phyloP scores from a whole-genome alignment of 2,797 vertebrate genomes.

The Molossus alvarezi region DNA sequence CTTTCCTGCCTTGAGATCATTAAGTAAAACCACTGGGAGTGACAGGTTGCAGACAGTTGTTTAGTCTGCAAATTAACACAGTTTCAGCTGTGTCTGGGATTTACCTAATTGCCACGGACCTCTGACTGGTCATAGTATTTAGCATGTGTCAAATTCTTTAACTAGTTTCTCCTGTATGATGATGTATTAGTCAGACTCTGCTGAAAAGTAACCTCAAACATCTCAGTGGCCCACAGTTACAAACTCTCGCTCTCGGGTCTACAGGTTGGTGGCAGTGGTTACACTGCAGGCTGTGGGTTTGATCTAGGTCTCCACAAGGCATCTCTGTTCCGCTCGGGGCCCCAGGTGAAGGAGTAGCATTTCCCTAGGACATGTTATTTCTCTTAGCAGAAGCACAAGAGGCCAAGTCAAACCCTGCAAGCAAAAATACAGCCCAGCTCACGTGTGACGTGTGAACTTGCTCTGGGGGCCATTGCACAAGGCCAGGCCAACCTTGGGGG shows the following conservation, averaged over 20 bases:
- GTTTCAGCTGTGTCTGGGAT: background rate
- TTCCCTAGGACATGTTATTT: background rate
- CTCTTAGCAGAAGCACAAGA: background rate
- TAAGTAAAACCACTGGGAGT: background rate
- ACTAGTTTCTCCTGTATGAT: background rate
- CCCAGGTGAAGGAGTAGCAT: background rate
- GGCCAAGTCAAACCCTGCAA: background rate
- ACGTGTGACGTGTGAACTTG: rapidly evolving
- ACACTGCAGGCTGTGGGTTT: background rate
- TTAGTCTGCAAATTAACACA: background rate
- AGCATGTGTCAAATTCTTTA: background rate
- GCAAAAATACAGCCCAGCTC: background rate
- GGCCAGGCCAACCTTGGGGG: background rate
- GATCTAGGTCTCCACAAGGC: background rate
- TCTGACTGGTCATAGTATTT: background rate
- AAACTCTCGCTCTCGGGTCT: background rate
- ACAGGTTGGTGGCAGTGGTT: too few species aligned
- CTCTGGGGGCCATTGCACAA: background rate
- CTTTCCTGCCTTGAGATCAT: background rate
- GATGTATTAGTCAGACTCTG: background rate
- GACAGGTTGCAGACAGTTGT: background rate
- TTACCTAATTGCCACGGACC: background rate
- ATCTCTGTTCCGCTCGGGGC: background rate
- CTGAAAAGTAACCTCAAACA: background rate
- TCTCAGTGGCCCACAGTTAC: background rate